phyloP scores from a whole-genome alignment of 2,113 vertebrate genomes.

The Eclectus roratus region DNA sequence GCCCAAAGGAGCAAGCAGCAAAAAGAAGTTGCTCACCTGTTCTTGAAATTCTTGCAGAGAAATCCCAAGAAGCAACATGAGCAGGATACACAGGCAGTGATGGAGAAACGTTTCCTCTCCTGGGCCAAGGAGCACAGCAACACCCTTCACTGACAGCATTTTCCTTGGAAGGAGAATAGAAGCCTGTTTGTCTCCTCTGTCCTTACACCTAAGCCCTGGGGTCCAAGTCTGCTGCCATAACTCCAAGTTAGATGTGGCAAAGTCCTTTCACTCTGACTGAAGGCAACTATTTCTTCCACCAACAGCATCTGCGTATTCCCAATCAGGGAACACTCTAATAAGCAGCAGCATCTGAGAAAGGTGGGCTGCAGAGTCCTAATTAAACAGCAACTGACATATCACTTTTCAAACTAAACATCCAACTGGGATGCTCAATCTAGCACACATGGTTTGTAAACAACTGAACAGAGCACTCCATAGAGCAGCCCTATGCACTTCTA shows the following conservation, averaged over 20 bases:
- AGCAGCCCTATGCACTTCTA: neutral
- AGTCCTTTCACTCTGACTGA: neutral
- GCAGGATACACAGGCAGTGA: neutral
- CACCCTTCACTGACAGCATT: neutral
- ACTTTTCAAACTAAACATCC: constrained; percentile 36
- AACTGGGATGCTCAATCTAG: constrained; percentile 29
- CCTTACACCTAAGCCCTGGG: neutral
- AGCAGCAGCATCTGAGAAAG: constrained; percentile 12
- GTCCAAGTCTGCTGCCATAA: neutral
- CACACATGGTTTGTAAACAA: constrained; percentile 11
- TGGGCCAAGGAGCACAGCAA: neutral
- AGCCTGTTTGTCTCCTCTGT: constrained; percentile 6
- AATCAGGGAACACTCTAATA: neutral
- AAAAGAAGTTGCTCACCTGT: neutral
- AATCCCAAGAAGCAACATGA: neutral
- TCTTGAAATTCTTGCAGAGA: neutral
- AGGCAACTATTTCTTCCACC: neutral
- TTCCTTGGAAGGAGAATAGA: constrained; percentile 16
- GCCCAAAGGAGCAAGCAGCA: neutral
- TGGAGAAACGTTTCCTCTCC: neutral
- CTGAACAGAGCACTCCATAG: neutral
- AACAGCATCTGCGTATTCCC: neutral
- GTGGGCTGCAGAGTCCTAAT: constrained; percentile 24
- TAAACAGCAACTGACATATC: neutral
- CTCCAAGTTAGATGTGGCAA: neutral